Base-by-base conservation (phyloP, 1,140 invertebrate genomes). In the Drosophila navojoa region DNA sequence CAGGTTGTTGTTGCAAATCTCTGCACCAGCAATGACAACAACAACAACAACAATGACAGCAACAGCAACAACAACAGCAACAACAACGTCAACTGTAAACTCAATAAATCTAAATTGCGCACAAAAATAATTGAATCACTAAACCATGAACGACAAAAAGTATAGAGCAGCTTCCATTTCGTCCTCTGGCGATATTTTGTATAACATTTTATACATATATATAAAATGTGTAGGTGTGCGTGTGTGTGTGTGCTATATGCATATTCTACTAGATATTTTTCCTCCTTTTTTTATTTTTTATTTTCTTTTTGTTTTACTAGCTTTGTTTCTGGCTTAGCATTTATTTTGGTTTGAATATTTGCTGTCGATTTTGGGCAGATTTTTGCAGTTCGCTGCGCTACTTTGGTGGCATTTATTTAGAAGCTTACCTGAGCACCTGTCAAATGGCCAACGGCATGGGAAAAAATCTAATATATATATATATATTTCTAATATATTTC, bases 111-210 rank as follows among this genome's bases (percentile, higher is more conserved):
- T 87, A 87, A 87, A 87, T 84, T 87, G 84, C 84, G 76, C 82
- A 84, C 84, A 87, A 87, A 89, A 89, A 87, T 89, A 87, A 87
- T 89, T 87, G 82, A 87, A 87, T 87, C 82, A 87, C 84, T 87
- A 85, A 86, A 85, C 74, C 81, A 79, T 86, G 75, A 79, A 85
- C 59, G 44, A 13, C 53, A 72, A 63, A 72, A 72, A 62, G 35
- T 60, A 60, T n/a, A 60, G 15, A 32, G 19, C 5, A 15, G 29
- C 58, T 68, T 52, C 47, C 66, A 16, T 47, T 53, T 53, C 40
- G 40, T n/a, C 22, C 49, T 47, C 16, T 49, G 10, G 27, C 49
- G 70, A 40, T 68, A 68, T 72, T 68, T 68, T 59, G 16, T 61
- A 57, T 69, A 10, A 42, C 55, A 73, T 68, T 55, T 60, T 42